These are phyloP conservation scores for Stichodactyla helianthus DNA, from an alignment of 64 coral and sea anemone genomes.

Conservation along the genomic window DNA sequence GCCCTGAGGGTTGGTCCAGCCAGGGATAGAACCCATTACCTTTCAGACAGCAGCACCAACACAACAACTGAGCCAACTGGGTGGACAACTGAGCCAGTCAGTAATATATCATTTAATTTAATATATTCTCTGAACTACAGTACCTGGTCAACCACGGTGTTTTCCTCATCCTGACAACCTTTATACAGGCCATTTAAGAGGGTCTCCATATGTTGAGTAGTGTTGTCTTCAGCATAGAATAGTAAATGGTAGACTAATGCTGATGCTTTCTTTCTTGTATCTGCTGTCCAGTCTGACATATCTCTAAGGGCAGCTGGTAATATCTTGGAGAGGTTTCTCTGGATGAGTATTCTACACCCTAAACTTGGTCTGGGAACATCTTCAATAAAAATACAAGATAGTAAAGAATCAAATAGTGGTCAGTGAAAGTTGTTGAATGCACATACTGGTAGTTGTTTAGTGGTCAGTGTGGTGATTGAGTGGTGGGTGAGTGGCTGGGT, in stretches of 20 bases:
- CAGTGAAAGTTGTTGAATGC: no score
- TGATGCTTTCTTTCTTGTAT: slow-evolving; percentile 93
- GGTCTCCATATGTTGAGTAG: slow-evolving; percentile 83
- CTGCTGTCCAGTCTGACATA: slow-evolving; percentile 88
- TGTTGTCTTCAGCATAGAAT: slow-evolving; percentile 92
- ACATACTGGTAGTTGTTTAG: no score
- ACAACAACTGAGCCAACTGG: no score
- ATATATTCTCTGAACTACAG: background rate
- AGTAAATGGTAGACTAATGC: slow-evolving; percentile 85
- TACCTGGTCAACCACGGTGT: slow-evolving; percentile 77
- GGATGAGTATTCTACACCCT: slow-evolving; percentile 79
- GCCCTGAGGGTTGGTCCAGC: no score
- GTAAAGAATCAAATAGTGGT: no score
- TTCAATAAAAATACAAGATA: slow-evolving; percentile 18
- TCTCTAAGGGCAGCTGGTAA: slow-evolving; percentile 89
- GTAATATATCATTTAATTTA: no score
- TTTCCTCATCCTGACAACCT: slow-evolving; percentile 84
- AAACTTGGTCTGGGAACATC: slow-evolving; percentile 68
- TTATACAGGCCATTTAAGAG: slow-evolving; percentile 84
- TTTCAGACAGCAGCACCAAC: no score
- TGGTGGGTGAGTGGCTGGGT: no score
- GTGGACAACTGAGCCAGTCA: no score
- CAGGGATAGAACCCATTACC: no score
- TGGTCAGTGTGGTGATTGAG: no score
- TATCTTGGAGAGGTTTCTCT: slow-evolving; percentile 95